Evolutionary conservation across 2,113 vertebrate genomes (phyloP), one percentile per base, ranked within the genome.

Genomic region (Entelurus aequoreus): DNA sequence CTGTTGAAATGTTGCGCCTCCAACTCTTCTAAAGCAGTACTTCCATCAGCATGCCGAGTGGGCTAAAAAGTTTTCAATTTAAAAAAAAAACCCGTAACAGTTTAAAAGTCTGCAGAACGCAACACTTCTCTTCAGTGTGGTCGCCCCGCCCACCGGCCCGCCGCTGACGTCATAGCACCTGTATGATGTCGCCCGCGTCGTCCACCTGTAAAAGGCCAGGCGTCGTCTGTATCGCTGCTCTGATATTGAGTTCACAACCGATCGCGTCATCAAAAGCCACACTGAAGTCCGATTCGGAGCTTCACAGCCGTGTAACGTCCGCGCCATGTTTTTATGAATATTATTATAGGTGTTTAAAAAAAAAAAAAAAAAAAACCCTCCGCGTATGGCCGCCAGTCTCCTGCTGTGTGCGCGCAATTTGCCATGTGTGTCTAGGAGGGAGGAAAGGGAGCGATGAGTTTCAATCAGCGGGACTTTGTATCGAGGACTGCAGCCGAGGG

Each of bases 371-470:
- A 46, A 10, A 1, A 1, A 44, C 4, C 10, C 15, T 19, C 21
- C n/a, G 55, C 55, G 38, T 2, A n/a, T 57, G 37, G 37, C 54
- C 15, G 54, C 54, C 38, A 37, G 15, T 3, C 38, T 42, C n/a
- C 5, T 15, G 54, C 54, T 6, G 37, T 56, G 37, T 42, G 16
- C 14, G 38, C 16, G 11, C 38, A 21, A 7, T 44, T 57, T 56
- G 40, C 55, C 19, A 44, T 57, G 55, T 6, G 40, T 16, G 38
- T 46, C 6, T 57, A 57, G 16, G 42, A 12, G 16, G 11, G 55
- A 57, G 40, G n/a, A 44, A 57, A 42, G 55, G n/a, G 55, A 57
- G 55, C 55, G 53, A 57, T 57, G 55, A 57, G 14, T 44, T 7
- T 44, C 10, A 42, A 57, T 16, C 16, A 44, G 55, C 55, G 55